Percentiles rank a stretch among this genome's conserved stretches.
Evolutionary conservation across 1,140 invertebrate genomes (phyloP).

Genomic region (Pemphigus obesinymphae): DNA sequence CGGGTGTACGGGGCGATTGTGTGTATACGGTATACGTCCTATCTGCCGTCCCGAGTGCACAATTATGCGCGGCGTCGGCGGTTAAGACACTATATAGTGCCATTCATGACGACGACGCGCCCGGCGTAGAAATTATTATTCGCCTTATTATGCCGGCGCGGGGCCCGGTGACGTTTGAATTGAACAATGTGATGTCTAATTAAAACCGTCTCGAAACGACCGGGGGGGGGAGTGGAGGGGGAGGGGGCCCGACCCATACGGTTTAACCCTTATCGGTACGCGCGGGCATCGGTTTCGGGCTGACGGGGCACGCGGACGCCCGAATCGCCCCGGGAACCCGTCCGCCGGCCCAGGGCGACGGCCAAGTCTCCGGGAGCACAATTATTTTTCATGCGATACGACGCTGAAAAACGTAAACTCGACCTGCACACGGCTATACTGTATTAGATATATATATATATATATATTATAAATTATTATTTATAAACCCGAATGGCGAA

Average conservation of each 20-base stretch:
- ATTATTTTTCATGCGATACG: too few relatives aligned
- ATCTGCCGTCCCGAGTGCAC: neutral
- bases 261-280: too few relatives aligned
- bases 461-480: too few relatives aligned
- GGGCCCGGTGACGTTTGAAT: slow-evolving; percentile 22
- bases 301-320: too few relatives aligned
- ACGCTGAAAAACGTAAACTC: too few relatives aligned
- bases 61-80: neutral
- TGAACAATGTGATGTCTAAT: slow-evolving; percentile 37
- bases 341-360: too few relatives aligned
- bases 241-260: neutral
- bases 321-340: too few relatives aligned
- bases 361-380: too few relatives aligned
- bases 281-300: too few relatives aligned
- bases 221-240: neutral
- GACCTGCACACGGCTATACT: too few relatives aligned
- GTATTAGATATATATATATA: too few relatives aligned
- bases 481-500: too few relatives aligned
- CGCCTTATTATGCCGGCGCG: neutral
- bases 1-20: neutral
- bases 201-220: slow-evolving; percentile 24
- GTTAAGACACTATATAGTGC: neutral
- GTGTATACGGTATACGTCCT: neutral
- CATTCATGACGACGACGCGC: slow-evolving; percentile 9
- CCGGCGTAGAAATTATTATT: neutral